A percentile compares a stretch with the other conserved stretches of the same genome.
phyloP scores from a whole-genome alignment of 2,797 vertebrate species.

The Karalla daura region DNA sequence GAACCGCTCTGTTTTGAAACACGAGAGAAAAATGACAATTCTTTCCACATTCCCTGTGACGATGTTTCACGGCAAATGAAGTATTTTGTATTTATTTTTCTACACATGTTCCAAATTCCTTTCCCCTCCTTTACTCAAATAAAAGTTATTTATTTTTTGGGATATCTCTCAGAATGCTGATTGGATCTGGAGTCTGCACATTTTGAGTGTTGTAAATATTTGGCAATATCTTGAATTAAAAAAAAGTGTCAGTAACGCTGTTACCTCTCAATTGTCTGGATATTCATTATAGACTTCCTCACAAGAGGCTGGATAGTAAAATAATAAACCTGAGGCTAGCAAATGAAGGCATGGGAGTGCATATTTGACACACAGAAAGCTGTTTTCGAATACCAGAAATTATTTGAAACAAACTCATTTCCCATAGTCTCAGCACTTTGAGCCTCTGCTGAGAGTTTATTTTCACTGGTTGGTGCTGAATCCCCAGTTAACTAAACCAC shows the following conservation, averaged over 20 bases:
- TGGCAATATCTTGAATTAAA: slow-evolving; percentile 96
- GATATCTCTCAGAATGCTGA: slow-evolving; percentile 91
- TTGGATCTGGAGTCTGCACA: slow-evolving; percentile 94
- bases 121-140: slow-evolving; percentile 68
- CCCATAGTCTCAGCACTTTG: slow-evolving; percentile 39
- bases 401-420: slow-evolving; percentile 44
- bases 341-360: background rate
- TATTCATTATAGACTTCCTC: slow-evolving; percentile 21
- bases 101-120: slow-evolving; percentile 81
- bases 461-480: slow-evolving; percentile 64
- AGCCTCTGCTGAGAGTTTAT: slow-evolving; percentile 49
- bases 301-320: slow-evolving; percentile 6
- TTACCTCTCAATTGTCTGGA: slow-evolving; percentile 43
- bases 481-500: slow-evolving; percentile 63
- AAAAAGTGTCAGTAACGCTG: slow-evolving; percentile 51
- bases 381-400: slow-evolving; percentile 24
- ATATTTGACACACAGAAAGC: slow-evolving; percentile 8
- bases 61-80: slow-evolving; percentile 66
- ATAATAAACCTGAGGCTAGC: slow-evolving; percentile 2
- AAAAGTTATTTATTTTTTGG: slow-evolving; percentile 97
- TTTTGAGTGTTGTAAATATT: slow-evolving; percentile 96
- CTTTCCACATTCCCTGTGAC: slow-evolving; percentile 71
- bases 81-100: slow-evolving; percentile 85
- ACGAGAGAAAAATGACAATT: slow-evolving; percentile 68
- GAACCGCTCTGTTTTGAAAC: slow-evolving; percentile 65